These are phyloP conservation scores for Halictus ligatus DNA, from an alignment of 2,888 invertebrate genomes.

Conservation along the genomic window DNA sequence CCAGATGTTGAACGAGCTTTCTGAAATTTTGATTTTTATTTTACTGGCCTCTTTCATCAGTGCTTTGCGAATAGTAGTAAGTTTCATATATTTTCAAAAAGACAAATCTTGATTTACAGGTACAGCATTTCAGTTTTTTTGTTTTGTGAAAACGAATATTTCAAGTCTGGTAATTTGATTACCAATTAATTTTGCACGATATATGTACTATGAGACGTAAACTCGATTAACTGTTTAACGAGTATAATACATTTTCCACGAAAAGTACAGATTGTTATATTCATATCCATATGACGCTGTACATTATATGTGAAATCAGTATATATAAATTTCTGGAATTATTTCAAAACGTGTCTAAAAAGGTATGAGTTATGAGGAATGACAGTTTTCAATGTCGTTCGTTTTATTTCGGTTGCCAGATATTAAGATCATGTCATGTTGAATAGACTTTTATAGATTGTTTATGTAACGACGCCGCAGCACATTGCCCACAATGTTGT, in stretches of 20 bases:
- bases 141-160: not conserved
- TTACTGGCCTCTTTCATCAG: not conserved
- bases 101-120: not conserved
- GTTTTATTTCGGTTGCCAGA: not conserved
- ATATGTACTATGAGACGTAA: not conserved
- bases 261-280: too few relatives aligned
- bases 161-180: not conserved
- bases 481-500: not conserved
- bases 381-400: not conserved
- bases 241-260: too few relatives aligned
- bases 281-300: not conserved
- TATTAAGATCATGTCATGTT: not conserved
- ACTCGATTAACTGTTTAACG: not conserved
- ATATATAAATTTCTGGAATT: not conserved
- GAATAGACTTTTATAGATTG: not conserved
- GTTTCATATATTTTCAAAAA: not conserved
- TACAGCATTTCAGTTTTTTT: not conserved
- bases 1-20: not conserved
- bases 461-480: not conserved
- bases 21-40: not conserved
- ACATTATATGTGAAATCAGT: not conserved
- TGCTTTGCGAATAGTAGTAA: too few relatives aligned
- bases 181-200: not conserved
- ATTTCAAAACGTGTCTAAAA: not conserved
- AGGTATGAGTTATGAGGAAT: not conserved